These are phyloP conservation scores for Rhynchophorus ferrugineus DNA, from an alignment of 1,140 invertebrate species.

Conservation along the genomic window DNA sequence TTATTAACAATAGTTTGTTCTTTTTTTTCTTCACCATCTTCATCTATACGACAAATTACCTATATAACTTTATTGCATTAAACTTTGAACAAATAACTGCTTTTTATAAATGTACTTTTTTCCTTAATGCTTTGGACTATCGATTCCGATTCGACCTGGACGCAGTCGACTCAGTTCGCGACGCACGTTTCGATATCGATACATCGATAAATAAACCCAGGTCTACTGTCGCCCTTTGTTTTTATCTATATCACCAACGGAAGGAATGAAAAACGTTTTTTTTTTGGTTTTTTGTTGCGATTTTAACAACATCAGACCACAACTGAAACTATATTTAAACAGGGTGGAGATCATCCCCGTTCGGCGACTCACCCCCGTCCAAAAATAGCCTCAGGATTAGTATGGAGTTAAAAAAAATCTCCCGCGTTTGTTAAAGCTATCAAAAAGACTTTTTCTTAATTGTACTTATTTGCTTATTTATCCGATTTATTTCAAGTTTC, in stretches of 20 bases:
- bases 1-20: slow-evolving; percentile 8
- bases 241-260: neutral
- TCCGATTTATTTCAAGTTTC: slow-evolving; percentile 25
- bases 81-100: neutral
- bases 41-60: slow-evolving; percentile 3
- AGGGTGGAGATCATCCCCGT: neutral
- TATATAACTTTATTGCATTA: slow-evolving; percentile 8
- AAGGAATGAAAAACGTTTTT: slow-evolving; percentile 10
- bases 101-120: neutral
- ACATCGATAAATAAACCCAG: slow-evolving; percentile 12
- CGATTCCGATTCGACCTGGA: neutral
- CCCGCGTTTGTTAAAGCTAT: slow-evolving; percentile 27
- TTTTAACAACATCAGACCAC: too few species aligned
- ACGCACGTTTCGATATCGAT: neutral
- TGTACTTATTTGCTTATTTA: slow-evolving; percentile 35
- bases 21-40: neutral
- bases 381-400: slow-evolving; percentile 2
- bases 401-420: slow-evolving; percentile 7
- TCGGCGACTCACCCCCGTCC: neutral
- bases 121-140: neutral
- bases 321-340: neutral
- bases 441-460: slow-evolving; percentile 28
- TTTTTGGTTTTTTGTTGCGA: slow-evolving; percentile 8
- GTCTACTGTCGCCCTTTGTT: slow-evolving; percentile 1
- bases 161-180: slow-evolving; percentile 1